Conservation (phyloP, 2,797 vertebrate species). For the Cynodonichthys magdalenae region DNA sequence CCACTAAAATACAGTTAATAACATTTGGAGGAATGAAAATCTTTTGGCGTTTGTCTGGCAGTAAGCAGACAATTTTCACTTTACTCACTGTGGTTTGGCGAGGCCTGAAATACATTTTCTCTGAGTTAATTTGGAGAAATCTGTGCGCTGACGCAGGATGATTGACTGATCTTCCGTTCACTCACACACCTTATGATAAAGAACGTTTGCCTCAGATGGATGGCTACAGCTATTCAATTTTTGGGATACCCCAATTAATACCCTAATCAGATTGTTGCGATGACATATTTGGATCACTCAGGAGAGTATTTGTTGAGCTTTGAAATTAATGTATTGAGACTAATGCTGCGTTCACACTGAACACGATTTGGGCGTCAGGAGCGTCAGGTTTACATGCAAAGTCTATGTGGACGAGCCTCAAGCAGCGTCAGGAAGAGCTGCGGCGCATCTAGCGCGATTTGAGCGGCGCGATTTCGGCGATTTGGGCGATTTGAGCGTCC, state of each 20-base stretch:
- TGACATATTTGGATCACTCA: too few relatives aligned
- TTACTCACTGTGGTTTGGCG: constrained; percentile 25
- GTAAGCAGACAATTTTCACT: constrained; percentile 23
- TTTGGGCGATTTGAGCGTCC: too few relatives aligned
- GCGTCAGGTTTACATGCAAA: too few relatives aligned
- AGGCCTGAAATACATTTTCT: constrained; percentile 19
- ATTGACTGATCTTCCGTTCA: constrained; percentile 23
- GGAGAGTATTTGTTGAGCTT: too few relatives aligned
- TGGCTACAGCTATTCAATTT: not conserved
- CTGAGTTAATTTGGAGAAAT: constrained; percentile 22
- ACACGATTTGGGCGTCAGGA: too few relatives aligned
- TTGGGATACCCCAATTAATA: not conserved
- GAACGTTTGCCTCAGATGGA: not conserved
- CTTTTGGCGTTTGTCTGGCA: not conserved
- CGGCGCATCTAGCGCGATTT: too few relatives aligned
- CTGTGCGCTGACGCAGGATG: not conserved
- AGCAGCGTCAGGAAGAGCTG: too few relatives aligned
- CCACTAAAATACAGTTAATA: constrained; percentile 2
- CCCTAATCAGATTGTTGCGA: too few relatives aligned
- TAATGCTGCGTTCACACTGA: too few relatives aligned
- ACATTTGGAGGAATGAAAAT: constrained; percentile 3
- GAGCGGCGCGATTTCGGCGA: too few relatives aligned
- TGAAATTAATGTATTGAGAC: too few relatives aligned
- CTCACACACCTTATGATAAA: not conserved
- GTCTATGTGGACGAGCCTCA: too few relatives aligned